These are phyloP conservation scores for Itoplectis maculator DNA, from an alignment of 2,888 invertebrate species.

Conservation along the genomic window DNA sequence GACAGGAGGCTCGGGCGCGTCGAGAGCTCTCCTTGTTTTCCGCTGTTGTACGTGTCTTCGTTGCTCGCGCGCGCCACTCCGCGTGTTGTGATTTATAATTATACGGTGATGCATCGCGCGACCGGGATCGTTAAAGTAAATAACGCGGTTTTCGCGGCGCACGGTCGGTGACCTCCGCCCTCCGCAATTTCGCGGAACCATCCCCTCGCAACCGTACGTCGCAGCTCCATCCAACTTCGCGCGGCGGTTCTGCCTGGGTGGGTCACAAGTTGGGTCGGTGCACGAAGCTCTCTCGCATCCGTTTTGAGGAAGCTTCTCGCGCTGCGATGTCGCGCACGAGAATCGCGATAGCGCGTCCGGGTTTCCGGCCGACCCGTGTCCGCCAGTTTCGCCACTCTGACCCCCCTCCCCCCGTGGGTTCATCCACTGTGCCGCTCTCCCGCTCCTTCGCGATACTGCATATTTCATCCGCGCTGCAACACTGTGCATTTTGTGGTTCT, in stretches of 20 bases:
- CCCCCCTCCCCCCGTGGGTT: not conserved
- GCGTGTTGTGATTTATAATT: constrained; percentile 74
- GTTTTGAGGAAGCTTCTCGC: constrained; percentile 61
- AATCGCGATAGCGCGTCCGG: constrained; percentile 55
- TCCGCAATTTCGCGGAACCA: constrained; percentile 47
- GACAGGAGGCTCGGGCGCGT: constrained; percentile 10
- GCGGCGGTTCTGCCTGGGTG: constrained; percentile 43
- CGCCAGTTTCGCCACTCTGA: constrained; percentile 32
- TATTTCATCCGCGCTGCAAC: too few relatives aligned
- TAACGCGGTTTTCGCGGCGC: constrained; percentile 65
- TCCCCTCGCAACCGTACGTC: too few relatives aligned
- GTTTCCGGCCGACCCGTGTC: constrained; percentile 58
- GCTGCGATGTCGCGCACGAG: constrained; percentile 45
- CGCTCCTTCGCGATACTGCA: not conserved
- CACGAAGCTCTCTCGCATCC: constrained; percentile 70
- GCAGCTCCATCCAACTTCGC: constrained; percentile 23
- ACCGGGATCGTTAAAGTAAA: constrained; percentile 73
- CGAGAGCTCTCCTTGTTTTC: constrained; percentile 27
- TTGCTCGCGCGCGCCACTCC: constrained; percentile 15
- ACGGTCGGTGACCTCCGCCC: constrained; percentile 59
- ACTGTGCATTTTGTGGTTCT: too few relatives aligned
- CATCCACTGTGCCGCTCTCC: not conserved
- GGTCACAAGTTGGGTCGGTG: constrained; percentile 62
- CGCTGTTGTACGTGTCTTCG: constrained; percentile 52
- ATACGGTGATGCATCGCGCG: constrained; percentile 67